Evolutionary conservation across 2,113 vertebrate genomes (phyloP), one percentile per base, ranked within the genome.

Genomic region (Phrynosoma platyrhinos): DNA sequence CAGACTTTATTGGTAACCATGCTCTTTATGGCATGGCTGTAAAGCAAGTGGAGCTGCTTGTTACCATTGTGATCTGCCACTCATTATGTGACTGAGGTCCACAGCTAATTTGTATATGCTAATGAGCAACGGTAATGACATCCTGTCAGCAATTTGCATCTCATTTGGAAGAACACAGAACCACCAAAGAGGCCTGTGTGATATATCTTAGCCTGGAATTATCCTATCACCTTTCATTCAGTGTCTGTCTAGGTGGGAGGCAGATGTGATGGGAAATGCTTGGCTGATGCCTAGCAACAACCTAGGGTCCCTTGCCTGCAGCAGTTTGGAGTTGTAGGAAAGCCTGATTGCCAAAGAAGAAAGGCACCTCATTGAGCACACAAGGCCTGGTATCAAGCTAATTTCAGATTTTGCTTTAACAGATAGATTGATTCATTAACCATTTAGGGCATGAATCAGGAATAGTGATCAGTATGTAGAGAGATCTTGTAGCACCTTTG

Each of bases 111-210:
- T 82, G 71, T 53, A 25, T 88, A 88, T 76, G 42, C 42, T 83
- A 88, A 88, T 83, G 62, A 68, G 32, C 40, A 82, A 42, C 81
- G 82, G 36, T 77, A 83, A 82, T 88, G 58, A 77, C 58, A 77
- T 83, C n/a, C 72, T 74, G 72, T 77, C 58, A 68, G 72, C 80
- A 88, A 88, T 88, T 88, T 88, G 72, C 87, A 88, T 77, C 80
- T 88, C 87, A 83, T 88, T 82, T 83, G 72, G 72, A 82, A 88
- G 40, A 83, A 47, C 23, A 40, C 32, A 81, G 78, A 87, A 72
- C 14, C 6, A 79, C 23, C 71, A 88, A 66, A 77, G 3, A 36
- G 25, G 18, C 32, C 27, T 66, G 32, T 16, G 12, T 8, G 10
- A 64, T 76, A 53, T 13, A 36, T 30, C n/a, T 82, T 83, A 52